Percentiles rank a stretch among this genome's conserved stretches.
Evolutionary conservation across 2,797 vertebrate genomes (phyloP).

Genomic region (Diceros bicornis): DNA sequence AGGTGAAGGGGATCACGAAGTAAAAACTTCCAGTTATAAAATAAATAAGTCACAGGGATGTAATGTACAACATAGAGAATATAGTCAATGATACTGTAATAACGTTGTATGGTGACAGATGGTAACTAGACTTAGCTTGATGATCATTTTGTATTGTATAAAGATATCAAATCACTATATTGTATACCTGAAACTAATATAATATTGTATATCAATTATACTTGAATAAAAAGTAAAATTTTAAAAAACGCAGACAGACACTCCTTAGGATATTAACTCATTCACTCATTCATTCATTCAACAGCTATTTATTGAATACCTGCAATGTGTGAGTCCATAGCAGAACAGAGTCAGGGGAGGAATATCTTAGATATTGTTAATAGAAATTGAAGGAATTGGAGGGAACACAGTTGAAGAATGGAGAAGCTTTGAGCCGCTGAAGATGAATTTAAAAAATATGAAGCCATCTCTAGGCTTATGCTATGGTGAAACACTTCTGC

Average conservation of each 20-base stretch:
- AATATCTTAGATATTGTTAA: slow-evolving; percentile 18
- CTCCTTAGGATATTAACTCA: background rate
- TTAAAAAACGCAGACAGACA: background rate
- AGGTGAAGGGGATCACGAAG: too few species aligned
- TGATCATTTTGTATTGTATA: too few species aligned
- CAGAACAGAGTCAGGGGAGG: background rate
- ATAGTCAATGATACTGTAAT: too few species aligned
- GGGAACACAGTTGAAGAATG: background rate
- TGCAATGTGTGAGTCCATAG: background rate
- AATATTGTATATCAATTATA: too few species aligned
- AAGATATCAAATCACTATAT: too few species aligned
- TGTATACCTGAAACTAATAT: too few species aligned
- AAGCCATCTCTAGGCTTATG: background rate
- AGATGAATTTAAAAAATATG: slow-evolving; percentile 3
- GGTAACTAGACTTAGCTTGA: too few species aligned
- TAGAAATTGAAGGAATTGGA: slow-evolving; percentile 31
- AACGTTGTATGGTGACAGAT: too few species aligned
- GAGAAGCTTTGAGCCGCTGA: slow-evolving; percentile 26
- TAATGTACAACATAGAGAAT: too few species aligned
- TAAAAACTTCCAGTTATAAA: too few species aligned
- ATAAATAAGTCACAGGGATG: too few species aligned
- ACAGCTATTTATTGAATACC: background rate
- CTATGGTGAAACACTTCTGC: background rate
- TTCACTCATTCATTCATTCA: background rate
- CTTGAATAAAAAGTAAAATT: too few species aligned